Conservation (phyloP, 2,888 invertebrate species). For the Trachelus tabidus region DNA sequence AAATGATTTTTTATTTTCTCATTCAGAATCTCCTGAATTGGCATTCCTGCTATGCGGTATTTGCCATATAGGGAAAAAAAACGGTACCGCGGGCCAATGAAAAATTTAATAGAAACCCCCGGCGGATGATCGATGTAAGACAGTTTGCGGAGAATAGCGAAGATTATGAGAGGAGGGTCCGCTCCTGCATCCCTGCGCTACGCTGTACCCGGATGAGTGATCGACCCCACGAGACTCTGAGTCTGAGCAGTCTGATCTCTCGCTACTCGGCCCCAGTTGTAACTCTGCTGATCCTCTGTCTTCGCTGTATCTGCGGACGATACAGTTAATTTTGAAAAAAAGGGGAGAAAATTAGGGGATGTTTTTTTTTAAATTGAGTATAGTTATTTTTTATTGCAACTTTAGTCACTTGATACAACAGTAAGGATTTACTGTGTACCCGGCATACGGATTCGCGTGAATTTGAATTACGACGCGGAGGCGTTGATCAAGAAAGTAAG, state of each 20-base stretch:
- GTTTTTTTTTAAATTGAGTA: no score
- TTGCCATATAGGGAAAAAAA: no score
- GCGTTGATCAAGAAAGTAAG: constrained; percentile 6
- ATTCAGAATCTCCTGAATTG: no score
- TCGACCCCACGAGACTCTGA: constrained; percentile 56
- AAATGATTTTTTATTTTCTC: no score
- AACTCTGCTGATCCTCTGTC: constrained; percentile 14
- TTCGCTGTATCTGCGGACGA: constrained; percentile 44
- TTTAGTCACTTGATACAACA: no score
- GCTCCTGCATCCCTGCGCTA: constrained; percentile 38
- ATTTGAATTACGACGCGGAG: no score
- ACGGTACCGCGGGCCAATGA: constrained; percentile 31
- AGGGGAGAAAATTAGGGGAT: no score
- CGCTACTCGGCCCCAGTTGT: no score
- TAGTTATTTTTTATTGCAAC: no score
- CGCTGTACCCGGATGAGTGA: constrained; percentile 58
- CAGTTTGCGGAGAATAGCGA: constrained; percentile 54
- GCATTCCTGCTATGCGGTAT: no score
- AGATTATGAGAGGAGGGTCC: constrained; percentile 53
- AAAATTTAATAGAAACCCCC: constrained; percentile 52
- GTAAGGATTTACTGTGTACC: no score
- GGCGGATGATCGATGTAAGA: constrained; percentile 59
- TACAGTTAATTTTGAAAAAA: no score
- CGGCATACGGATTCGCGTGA: background rate
- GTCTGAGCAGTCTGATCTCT: constrained; percentile 51